Evolutionary conservation across 2,888 invertebrate species (phyloP), one percentile per base, ranked within the genome.

Genomic region (Ectemnius continuus): DNA sequence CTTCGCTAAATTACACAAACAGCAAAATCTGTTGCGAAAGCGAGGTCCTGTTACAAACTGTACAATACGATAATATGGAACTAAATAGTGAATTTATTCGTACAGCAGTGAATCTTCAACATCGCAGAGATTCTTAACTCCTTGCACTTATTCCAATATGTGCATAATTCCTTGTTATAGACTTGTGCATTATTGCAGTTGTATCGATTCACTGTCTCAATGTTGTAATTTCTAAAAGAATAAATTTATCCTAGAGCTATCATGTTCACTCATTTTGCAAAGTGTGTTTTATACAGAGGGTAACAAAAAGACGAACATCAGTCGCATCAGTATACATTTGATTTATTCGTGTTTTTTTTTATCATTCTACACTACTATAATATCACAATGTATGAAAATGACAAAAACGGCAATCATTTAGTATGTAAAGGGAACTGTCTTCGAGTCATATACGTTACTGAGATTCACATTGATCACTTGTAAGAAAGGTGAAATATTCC

Each of bases 401-500:
- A 11, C 36, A 36, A 36, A 36, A 36, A 36, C 36, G 36, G 36
- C 36, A 11, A 36, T 36, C 5, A 36, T 8, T 11, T 36, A 23
- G 26, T 23, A 58, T 58, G 20, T 58, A 23, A 3, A 4, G 61
- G 36, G 45, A 18, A 48, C 46, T 4, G 5, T 56, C 23, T 66
- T n/a, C 1, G 57, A 61, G 47, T 47, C 20, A 4, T 57, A 20
- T 56, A 36, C 58, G 45, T 48, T 11, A 45, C 52, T 78, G 78
- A 52, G 87, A 70, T 73, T 85, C 77, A 14, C 82, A 56, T 88
- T 86, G 2, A 89, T 78, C 63, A 89, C 79, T 63, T 86, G 85
- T 14, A 89, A 72, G 36, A 87, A 82, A 2, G 89, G 89, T 2
- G 88, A 88, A 13, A 87, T 75, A 52, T 81, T 75, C 18, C 71